Percentiles rank a stretch among this genome's conserved stretches.
phyloP scores from a whole-genome alignment of 2,888 invertebrate species.

The Melinaea marsaeus region DNA sequence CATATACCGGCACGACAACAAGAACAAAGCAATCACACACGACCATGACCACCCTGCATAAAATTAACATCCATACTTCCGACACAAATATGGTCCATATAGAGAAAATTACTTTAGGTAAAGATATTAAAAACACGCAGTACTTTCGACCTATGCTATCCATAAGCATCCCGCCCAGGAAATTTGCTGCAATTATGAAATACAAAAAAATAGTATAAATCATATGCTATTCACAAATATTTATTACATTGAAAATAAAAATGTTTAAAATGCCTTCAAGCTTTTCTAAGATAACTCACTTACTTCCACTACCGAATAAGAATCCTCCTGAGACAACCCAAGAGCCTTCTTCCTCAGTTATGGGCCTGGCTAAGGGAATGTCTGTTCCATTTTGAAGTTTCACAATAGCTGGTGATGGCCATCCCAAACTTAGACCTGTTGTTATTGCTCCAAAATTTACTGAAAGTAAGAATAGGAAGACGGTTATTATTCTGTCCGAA shows the following conservation, averaged over 20 bases:
- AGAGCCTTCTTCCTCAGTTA: slow-evolving; percentile 52
- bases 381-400: slow-evolving; percentile 44
- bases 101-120: slow-evolving; percentile 47
- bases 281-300: slow-evolving; percentile 15
- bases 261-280: not conserved
- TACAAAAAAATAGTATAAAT: too few relatives aligned
- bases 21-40: slow-evolving; percentile 33
- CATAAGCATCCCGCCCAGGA: slow-evolving; percentile 43
- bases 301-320: slow-evolving; percentile 41
- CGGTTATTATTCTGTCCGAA: too few relatives aligned
- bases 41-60: slow-evolving; percentile 42
- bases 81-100: slow-evolving; percentile 42
- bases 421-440: slow-evolving; percentile 47
- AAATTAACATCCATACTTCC: slow-evolving; percentile 47
- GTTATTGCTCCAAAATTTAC: slow-evolving; percentile 51
- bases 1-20: not conserved
- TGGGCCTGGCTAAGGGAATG: slow-evolving; percentile 40
- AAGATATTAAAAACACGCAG: slow-evolving; percentile 43
- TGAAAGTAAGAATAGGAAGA: slow-evolving; percentile 28
- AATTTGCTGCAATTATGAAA: slow-evolving; percentile 26
- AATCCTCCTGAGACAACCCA: slow-evolving; percentile 58
- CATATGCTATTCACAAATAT: not conserved
- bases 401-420: slow-evolving; percentile 58
- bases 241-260: not conserved
- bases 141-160: slow-evolving; percentile 44